Evolutionary conservation across 1,140 invertebrate species (phyloP).

Genomic region (Geopemphigus sp.): DNA sequence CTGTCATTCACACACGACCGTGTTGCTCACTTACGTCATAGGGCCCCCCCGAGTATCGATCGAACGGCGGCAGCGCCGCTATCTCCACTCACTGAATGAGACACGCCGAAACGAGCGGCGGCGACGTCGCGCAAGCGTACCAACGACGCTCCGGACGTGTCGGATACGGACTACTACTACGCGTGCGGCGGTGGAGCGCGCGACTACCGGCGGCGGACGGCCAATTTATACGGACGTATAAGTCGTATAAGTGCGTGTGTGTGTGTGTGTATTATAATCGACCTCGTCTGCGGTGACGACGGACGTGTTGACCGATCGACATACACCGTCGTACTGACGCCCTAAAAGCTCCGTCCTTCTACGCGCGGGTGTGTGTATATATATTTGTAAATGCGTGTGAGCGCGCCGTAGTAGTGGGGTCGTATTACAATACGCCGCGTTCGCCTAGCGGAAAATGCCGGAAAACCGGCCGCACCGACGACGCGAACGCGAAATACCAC

Average conservation of each 20-base stretch:
- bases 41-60: slow-evolving; percentile 40
- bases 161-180: neutral
- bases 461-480: neutral
- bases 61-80: slow-evolving; percentile 1
- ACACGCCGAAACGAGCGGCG: slow-evolving; percentile 23
- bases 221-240: neutral
- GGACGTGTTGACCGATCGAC: slow-evolving; percentile 44
- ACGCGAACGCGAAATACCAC: neutral
- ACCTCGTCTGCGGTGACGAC: neutral
- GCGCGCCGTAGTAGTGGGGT: neutral
- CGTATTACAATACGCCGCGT: neutral
- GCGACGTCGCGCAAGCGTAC: slow-evolving; percentile 31
- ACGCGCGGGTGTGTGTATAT: neutral
- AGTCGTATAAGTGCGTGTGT: neutral
- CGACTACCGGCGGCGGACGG: slow-evolving; percentile 15
- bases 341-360: slow-evolving; percentile 20
- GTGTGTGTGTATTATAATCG: neutral
- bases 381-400: neutral
- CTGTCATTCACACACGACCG: slow-evolving; percentile 44
- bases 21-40: slow-evolving; percentile 49
- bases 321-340: slow-evolving; percentile 45
- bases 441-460: slow-evolving; percentile 26
- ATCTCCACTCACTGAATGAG: slow-evolving; percentile 41
- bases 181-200: neutral
- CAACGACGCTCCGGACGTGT: neutral